These are phyloP conservation scores for Spea multiplicata DNA, from an alignment of 2,113 vertebrate genomes.

Conservation along the genomic window DNA sequence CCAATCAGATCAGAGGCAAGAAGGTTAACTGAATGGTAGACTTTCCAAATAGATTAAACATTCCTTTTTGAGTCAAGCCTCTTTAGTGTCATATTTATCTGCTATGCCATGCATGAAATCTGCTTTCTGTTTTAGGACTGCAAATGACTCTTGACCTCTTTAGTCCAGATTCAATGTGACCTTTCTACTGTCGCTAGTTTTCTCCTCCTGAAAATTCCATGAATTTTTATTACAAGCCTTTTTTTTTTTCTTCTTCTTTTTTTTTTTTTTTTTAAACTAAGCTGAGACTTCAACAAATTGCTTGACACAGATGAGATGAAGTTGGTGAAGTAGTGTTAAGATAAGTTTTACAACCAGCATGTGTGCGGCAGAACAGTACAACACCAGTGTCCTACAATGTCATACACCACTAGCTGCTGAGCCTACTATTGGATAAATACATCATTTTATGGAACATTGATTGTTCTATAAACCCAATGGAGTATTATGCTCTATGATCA, in stretches of 20 bases:
- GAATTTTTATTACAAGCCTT: conserved; percentile 93
- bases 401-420: conserved; percentile 77
- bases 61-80: conserved; percentile 61
- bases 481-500: conserved; percentile 88
- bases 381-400: conserved; percentile 76
- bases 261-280: conserved; percentile 69
- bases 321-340: conserved; percentile 80
- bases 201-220: conserved; percentile 92
- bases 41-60: conserved; percentile 50
- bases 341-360: conserved; percentile 78
- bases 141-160: conserved; percentile 78
- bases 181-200: conserved; percentile 90
- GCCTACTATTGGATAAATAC: conserved; percentile 86
- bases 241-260: conserved; percentile 56
- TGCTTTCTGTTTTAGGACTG: conserved; percentile 88
- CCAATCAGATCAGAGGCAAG: conserved; percentile 26
- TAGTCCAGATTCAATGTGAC: conserved; percentile 90
- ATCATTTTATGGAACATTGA: conserved; percentile 91
- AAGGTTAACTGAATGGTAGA: conserved; percentile 49
- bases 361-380: conserved; percentile 67
- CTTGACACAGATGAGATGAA: conserved; percentile 86
- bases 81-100: conserved; percentile 90
- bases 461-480: conserved; percentile 87
- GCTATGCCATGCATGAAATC: conserved; percentile 97
- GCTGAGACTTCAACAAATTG: conserved; percentile 84